Evolutionary conservation across 2,888 invertebrate genomes (phyloP).

Genomic region (Eupithecia subumbrata): DNA sequence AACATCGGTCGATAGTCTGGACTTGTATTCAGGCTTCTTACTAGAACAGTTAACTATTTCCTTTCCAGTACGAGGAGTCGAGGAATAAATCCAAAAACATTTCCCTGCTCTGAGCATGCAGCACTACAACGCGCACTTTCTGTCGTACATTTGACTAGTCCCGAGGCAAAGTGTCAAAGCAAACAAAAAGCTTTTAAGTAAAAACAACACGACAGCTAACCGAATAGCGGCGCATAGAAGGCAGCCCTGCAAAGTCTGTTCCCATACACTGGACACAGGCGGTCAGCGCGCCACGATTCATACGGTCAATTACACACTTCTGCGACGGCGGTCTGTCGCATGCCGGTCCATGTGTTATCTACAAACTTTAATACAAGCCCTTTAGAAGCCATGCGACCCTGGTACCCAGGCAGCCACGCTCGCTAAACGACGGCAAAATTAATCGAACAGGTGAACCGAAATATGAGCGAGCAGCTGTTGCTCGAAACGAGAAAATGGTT

Average conservation of each 20-base stretch:
- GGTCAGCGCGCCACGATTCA: slow-evolving; percentile 69
- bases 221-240: slow-evolving; percentile 32
- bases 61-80: neutral
- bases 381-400: slow-evolving; percentile 42
- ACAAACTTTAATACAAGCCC: slow-evolving; percentile 45
- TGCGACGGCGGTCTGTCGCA: slow-evolving; percentile 49
- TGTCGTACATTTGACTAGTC: neutral
- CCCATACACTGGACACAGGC: slow-evolving; percentile 67
- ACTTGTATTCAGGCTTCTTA: neutral
- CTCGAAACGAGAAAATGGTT: slow-evolving; percentile 35
- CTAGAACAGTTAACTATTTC: neutral
- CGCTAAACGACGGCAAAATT: slow-evolving; percentile 35
- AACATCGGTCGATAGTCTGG: neutral
- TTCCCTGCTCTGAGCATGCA: neutral
- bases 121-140: neutral
- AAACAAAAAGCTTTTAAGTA: slow-evolving; percentile 15
- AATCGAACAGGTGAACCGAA: slow-evolving; percentile 48
- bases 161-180: slow-evolving; percentile 8
- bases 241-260: slow-evolving; percentile 64
- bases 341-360: slow-evolving; percentile 42
- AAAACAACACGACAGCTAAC: slow-evolving; percentile 16
- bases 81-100: neutral
- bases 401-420: slow-evolving; percentile 27
- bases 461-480: slow-evolving; percentile 41
- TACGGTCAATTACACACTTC: slow-evolving; percentile 75